phyloP scores from a whole-genome alignment of 2,888 invertebrate species.

The Acrocera orbiculus region DNA sequence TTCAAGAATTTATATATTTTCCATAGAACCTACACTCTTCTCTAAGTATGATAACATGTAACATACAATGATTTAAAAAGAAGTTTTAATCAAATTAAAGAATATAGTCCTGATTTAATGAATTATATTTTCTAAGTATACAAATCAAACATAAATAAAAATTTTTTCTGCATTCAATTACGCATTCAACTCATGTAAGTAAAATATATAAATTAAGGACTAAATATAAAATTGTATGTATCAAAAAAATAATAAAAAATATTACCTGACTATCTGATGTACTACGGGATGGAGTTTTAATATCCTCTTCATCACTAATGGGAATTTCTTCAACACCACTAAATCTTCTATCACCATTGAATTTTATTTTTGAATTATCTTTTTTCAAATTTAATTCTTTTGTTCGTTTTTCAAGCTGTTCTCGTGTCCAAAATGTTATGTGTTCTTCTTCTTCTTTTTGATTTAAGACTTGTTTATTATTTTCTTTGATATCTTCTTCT shows the following conservation, averaged over 20 bases:
- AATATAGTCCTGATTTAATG: constrained; percentile 3
- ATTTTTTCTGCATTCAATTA: not conserved
- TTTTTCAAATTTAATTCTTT: constrained; percentile 47
- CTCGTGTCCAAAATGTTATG: constrained; percentile 46
- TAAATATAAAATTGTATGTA: not conserved
- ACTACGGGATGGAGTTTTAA: constrained; percentile 51
- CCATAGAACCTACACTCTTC: no score
- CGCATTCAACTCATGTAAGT: not conserved
- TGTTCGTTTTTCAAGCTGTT: constrained; percentile 51
- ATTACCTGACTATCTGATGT: constrained; percentile 62
- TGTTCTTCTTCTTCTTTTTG: constrained; percentile 27
- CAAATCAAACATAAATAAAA: not conserved
- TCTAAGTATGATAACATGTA: no score
- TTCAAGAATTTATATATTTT: no score
- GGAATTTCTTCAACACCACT: constrained; percentile 33
- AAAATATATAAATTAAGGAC: not conserved
- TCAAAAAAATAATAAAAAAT: no score
- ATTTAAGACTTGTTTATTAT: constrained; percentile 1
- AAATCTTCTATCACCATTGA: constrained; percentile 20
- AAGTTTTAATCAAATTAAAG: no score
- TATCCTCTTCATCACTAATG: constrained; percentile 33
- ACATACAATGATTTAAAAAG: no score
- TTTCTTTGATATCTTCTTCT: constrained; percentile 24
- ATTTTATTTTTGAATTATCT: constrained; percentile 22
- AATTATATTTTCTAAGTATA: no score